These are phyloP conservation scores for Lepidurus apus DNA, from an alignment of 1,140 invertebrate species.

Conservation along the genomic window DNA sequence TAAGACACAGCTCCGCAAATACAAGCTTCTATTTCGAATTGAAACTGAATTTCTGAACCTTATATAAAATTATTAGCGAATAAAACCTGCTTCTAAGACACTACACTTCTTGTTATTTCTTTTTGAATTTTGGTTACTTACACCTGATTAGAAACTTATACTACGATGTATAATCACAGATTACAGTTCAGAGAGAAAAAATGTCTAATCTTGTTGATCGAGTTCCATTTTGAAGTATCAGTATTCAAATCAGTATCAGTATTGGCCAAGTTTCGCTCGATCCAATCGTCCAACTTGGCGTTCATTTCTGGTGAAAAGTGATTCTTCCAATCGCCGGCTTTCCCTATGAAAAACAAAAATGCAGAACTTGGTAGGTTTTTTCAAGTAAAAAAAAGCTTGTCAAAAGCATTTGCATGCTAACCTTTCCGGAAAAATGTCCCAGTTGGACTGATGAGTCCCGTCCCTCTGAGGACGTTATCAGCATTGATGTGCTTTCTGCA, in stretches of 20 bases:
- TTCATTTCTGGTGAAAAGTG: conserved; percentile 45
- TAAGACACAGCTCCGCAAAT: too few relatives aligned
- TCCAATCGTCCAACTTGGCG: conserved; percentile 41
- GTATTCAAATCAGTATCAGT: conserved; percentile 35
- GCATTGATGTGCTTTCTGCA: conserved; percentile 43
- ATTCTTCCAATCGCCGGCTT: conserved; percentile 47
- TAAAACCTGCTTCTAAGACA: too few relatives aligned
- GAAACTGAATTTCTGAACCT: too few relatives aligned
- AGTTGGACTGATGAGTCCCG: conserved; percentile 19
- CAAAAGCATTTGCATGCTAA: too few relatives aligned
- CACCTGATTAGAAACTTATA: too few relatives aligned
- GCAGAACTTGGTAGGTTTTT: background rate
- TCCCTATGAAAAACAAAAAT: conserved; percentile 34
- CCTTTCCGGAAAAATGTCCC: conserved; percentile 33
- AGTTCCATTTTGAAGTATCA: conserved; percentile 35
- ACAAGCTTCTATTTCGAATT: too few relatives aligned
- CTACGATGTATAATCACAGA: too few relatives aligned
- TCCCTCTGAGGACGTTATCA: background rate
- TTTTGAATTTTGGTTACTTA: too few relatives aligned
- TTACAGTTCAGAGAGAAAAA: too few relatives aligned
- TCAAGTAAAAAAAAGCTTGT: background rate
- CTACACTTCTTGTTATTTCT: too few relatives aligned
- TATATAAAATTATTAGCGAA: too few relatives aligned
- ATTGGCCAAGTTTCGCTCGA: conserved; percentile 37
- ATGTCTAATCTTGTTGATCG: conserved; percentile 33